These are phyloP conservation scores for Synanthedon vespiformis DNA, from an alignment of 2,888 invertebrate genomes.

Conservation along the genomic window DNA sequence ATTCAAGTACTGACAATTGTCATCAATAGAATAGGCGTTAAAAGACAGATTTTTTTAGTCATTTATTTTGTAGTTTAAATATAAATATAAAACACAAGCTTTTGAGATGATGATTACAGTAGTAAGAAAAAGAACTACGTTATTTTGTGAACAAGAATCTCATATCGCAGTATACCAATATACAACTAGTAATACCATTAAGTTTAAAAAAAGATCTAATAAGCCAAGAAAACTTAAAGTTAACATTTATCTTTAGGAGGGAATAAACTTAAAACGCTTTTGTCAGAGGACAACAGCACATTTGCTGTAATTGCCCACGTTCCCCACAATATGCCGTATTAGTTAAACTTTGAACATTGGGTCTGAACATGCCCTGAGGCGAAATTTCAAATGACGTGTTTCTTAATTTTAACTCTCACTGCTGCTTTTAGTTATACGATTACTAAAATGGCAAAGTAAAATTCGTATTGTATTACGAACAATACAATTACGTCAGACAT, in stretches of 20 bases:
- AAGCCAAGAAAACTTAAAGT: too few relatives aligned
- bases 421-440: constrained; percentile 5
- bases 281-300: constrained; percentile 52
- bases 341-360: constrained; percentile 38
- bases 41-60: too few relatives aligned
- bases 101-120: too few relatives aligned
- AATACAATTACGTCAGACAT: background rate
- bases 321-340: constrained; percentile 53
- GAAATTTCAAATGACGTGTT: constrained; percentile 5
- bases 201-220: too few relatives aligned
- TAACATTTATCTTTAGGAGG: background rate
- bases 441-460: background rate
- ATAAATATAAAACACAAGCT: too few relatives aligned
- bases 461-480: background rate
- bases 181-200: too few relatives aligned
- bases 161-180: too few relatives aligned
- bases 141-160: too few relatives aligned
- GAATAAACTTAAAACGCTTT: constrained; percentile 16
- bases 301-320: constrained; percentile 60
- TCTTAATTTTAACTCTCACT: constrained; percentile 16
- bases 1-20: too few relatives aligned
- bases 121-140: too few relatives aligned
- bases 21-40: too few relatives aligned
- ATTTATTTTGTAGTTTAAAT: too few relatives aligned
- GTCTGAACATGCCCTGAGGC: constrained; percentile 23